Percentiles rank a stretch among this genome's conserved stretches.
Conservation (phyloP, 30 jellyfish, hydroid and myxozoan species). For the Aurelia aurita complex sp. Pacific region DNA sequence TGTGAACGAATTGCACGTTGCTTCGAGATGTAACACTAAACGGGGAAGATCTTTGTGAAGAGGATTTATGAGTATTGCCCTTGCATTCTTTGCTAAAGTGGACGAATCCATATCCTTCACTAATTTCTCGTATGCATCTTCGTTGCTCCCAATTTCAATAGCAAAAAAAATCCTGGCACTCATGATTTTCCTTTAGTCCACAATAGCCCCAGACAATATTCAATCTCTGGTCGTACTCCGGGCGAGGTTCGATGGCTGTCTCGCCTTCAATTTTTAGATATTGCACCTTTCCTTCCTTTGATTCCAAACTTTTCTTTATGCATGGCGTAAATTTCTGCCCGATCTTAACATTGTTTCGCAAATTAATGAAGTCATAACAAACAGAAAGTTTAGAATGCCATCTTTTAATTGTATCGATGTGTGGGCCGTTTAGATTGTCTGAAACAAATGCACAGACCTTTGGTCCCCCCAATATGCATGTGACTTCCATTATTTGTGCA, state of each 20-base stretch:
- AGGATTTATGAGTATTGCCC: conserved; percentile 35
- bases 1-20: conserved; percentile 49
- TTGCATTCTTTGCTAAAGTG: conserved; percentile 43
- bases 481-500: conserved; percentile 39
- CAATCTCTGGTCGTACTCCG: conserved; percentile 41
- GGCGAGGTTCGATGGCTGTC: conserved; percentile 54
- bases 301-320: conserved; percentile 11
- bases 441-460: background rate
- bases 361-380: conserved; percentile 16
- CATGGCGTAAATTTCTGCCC: conserved; percentile 17
- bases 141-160: conserved; percentile 22
- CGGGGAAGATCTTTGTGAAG: conserved; percentile 23
- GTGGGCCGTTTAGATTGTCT: conserved; percentile 50
- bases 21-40: conserved; percentile 32
- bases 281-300: conserved; percentile 20
- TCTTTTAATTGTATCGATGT: conserved; percentile 49
- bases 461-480: conserved; percentile 38
- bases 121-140: conserved; percentile 37
- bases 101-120: conserved; percentile 31
- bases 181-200: conserved; percentile 42
- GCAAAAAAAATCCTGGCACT: conserved; percentile 32
- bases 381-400: conserved; percentile 30
- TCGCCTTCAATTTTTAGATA: conserved; percentile 39
- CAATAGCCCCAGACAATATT: conserved; percentile 50
- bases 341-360: conserved; percentile 3